Base-by-base conservation (phyloP, 1,140 invertebrate genomes). In the Drosophila grimshawi region DNA sequence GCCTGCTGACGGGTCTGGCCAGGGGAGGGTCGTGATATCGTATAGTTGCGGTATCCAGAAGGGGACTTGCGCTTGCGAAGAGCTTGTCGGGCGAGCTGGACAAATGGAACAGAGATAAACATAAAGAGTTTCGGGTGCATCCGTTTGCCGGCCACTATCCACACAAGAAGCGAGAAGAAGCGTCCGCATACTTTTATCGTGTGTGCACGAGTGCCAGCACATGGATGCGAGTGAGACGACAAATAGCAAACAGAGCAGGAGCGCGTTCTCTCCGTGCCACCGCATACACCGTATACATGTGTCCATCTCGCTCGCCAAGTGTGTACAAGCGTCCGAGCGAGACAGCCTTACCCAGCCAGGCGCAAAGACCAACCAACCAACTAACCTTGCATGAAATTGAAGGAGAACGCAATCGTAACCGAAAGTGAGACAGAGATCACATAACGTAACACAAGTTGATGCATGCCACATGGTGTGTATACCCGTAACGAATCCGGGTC, bases 161-260 rank as follows among this genome's bases (percentile, higher is more conserved):
- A 64, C 32, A 53, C 46, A n/a, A 39, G n/a, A 43, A 19, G 45
- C 67, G 83, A 76, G 53, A 77, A 41, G 57, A 86, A 81, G 80
- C 80, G 80, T 67, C 74, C 60, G 65, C 83, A 88, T 88, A 88
- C 83, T 88, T 86, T 57, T 10, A 68, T 55, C 59, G 59, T 61
- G 51, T 56, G 70, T 46, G 49, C 11, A n/a, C 6, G 10, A 43
- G 63, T 56, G 83, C 71, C 45, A 64, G 5, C 27, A 77, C 82
- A 71, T 52, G 72, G 62, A 86, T 77, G 82, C 80, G 80, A 86
- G 65, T 5, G 80, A 77, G 68, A 80, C 39, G 35, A 48, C 45
- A 53, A 46, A 61, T 27, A 74, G 43, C 53, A 48, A 45, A 37
- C 41, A 51, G 7, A n/a, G 43, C 30, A 52, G 52, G 64, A 49